Evolutionary conservation across 2,797 vertebrate species (phyloP).

Genomic region (Falco naumanni): DNA sequence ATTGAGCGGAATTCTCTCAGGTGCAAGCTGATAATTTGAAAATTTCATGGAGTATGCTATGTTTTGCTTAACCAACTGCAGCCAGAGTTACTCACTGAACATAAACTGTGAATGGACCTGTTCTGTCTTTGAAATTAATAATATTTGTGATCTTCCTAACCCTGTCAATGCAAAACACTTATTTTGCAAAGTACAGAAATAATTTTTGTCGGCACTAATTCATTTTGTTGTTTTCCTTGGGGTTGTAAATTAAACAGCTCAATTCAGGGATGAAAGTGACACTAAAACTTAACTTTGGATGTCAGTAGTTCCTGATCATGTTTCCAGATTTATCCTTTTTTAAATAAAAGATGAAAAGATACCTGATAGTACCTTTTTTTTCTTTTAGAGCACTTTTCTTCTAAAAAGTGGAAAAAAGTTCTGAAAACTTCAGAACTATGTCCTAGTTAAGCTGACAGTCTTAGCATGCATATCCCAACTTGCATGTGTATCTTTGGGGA

Average conservation of each 20-base stretch:
- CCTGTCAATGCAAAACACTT: not conserved
- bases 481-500: not conserved
- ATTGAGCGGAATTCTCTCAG: not conserved
- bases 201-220: not conserved
- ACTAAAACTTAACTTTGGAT: not conserved
- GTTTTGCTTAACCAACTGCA: not conserved
- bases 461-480: not conserved
- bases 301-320: not conserved
- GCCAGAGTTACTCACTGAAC: not conserved
- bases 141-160: not conserved
- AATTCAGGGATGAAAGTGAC: not conserved
- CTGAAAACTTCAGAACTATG: not conserved
- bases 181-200: not conserved
- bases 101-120: not conserved
- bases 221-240: not conserved
- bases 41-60: not conserved
- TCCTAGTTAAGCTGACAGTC: not conserved
- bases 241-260: not conserved
- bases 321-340: not conserved
- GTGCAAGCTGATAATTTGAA: conserved; percentile 5
- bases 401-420: not conserved
- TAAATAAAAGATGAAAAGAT: not conserved
- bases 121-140: not conserved
- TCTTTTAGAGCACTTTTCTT: not conserved
- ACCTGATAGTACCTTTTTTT: not conserved